phyloP scores from a whole-genome alignment of 2,797 vertebrate species.

The Pelochelys cantorii region DNA sequence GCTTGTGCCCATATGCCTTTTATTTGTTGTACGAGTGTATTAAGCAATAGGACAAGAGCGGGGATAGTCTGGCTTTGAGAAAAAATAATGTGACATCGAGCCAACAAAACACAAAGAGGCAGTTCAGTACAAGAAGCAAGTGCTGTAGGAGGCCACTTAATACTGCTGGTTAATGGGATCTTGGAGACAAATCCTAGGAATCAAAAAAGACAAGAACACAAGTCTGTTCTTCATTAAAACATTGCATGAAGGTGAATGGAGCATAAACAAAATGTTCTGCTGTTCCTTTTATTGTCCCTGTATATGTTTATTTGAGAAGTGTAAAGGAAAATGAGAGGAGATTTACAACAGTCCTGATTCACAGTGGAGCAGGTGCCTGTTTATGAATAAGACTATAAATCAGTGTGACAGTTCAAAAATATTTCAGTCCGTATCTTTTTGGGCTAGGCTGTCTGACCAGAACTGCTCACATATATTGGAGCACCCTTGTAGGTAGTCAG shows the following conservation, averaged over 20 bases:
- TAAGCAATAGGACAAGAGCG: background rate
- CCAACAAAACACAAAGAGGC: background rate
- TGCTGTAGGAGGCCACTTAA: background rate
- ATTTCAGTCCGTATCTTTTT: background rate
- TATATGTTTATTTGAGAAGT: rapidly evolving
- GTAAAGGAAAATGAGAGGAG: background rate
- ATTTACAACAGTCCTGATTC: background rate
- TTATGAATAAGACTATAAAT: background rate
- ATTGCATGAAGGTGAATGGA: background rate
- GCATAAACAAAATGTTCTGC: background rate
- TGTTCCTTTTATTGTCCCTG: background rate
- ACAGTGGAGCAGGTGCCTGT: background rate
- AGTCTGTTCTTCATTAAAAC: background rate
- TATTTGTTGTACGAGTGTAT: background rate
- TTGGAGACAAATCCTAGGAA: background rate
- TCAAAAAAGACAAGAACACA: background rate
- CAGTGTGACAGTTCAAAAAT: background rate
- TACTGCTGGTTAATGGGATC: background rate
- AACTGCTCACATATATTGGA: rapidly evolving
- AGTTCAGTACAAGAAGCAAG: background rate
- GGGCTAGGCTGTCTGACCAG: background rate
- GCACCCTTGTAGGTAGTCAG: background rate
- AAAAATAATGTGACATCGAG: background rate
- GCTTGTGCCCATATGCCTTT: rapidly evolving
- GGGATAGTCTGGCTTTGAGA: slow-evolving; percentile 13